Evolutionary conservation across 2,888 invertebrate species (phyloP).

Genomic region (Timandra comae): DNA sequence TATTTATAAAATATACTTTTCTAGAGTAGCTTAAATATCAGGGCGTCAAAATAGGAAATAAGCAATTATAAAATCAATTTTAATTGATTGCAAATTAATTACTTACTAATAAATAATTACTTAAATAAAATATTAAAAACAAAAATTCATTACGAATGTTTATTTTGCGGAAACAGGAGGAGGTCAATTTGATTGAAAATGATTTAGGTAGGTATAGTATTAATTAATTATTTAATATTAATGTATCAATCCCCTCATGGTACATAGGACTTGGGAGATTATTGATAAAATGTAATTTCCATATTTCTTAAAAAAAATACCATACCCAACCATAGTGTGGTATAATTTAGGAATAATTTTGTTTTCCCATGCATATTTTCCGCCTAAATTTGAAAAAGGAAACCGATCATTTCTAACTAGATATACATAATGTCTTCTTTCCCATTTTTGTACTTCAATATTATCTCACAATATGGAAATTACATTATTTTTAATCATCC

Average conservation of each 20-base stretch:
- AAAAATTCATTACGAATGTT: constrained; percentile 32
- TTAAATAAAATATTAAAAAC: constrained; percentile 34
- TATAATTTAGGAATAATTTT: no score
- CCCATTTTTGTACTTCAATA: no score
- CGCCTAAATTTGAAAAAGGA: no score
- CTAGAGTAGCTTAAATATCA: constrained; percentile 49
- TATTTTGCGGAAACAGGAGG: constrained; percentile 70
- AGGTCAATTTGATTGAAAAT: constrained; percentile 48
- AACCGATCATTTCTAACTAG: no score
- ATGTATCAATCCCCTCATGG: constrained; percentile 63
- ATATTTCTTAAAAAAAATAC: no score
- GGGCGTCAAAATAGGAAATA: constrained; percentile 61
- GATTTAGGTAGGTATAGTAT: constrained; percentile 30
- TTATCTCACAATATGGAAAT: constrained; percentile 10
- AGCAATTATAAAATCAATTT: constrained; percentile 33
- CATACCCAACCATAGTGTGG: no score
- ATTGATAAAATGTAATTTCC: constrained; percentile 56
- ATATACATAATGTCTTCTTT: no score
- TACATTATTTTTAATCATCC: constrained; percentile 9
- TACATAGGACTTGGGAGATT: constrained; percentile 33
- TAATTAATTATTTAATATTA: constrained; percentile 33
- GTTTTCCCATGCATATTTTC: no score
- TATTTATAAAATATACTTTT: no score
- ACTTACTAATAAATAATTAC: constrained; percentile 24
- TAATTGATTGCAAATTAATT: constrained; percentile 16